A percentile compares a stretch with the other conserved stretches of the same genome.
These are phyloP conservation scores for Drosophila prolongata DNA, from an alignment of 2,888 invertebrate species.

Conservation along the genomic window DNA sequence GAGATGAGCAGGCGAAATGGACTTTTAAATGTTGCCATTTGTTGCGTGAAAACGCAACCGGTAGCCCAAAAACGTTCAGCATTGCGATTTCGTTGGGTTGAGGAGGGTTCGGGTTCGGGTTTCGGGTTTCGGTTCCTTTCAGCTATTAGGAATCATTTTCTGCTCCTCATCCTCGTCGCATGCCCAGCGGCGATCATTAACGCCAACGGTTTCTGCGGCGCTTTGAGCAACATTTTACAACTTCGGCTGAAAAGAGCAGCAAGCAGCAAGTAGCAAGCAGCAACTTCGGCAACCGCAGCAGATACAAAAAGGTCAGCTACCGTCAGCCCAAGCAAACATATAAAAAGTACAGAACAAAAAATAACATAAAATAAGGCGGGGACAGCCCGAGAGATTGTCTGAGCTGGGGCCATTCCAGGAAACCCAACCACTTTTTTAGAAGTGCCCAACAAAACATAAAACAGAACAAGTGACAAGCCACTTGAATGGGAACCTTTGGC, in stretches of 20 bases:
- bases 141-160: conserved; percentile 57
- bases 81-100: conserved; percentile 43
- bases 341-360: conserved; percentile 43
- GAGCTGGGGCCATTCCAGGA: conserved; percentile 60
- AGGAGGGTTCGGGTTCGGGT: conserved; percentile 19
- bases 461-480: conserved; percentile 44
- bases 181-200: conserved; percentile 64
- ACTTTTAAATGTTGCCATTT: conserved; percentile 82
- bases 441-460: conserved; percentile 54
- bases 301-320: conserved; percentile 68
- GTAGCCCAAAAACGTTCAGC: conserved; percentile 58
- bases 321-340: conserved; percentile 58
- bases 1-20: conserved; percentile 74
- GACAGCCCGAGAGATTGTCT: conserved; percentile 19
- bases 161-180: conserved; percentile 26
- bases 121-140: conserved; percentile 20
- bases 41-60: conserved; percentile 71
- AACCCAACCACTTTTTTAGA: conserved; percentile 66
- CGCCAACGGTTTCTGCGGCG: conserved; percentile 57
- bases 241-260: conserved; percentile 55
- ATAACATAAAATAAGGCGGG: conserved; percentile 53
- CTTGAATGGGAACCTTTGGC: conserved; percentile 49
- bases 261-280: not conserved
- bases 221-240: conserved; percentile 65
- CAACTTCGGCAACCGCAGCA: conserved; percentile 13